Conservation (phyloP, 1,140 invertebrate genomes). For the Cyrtorhinus lividipennis region DNA sequence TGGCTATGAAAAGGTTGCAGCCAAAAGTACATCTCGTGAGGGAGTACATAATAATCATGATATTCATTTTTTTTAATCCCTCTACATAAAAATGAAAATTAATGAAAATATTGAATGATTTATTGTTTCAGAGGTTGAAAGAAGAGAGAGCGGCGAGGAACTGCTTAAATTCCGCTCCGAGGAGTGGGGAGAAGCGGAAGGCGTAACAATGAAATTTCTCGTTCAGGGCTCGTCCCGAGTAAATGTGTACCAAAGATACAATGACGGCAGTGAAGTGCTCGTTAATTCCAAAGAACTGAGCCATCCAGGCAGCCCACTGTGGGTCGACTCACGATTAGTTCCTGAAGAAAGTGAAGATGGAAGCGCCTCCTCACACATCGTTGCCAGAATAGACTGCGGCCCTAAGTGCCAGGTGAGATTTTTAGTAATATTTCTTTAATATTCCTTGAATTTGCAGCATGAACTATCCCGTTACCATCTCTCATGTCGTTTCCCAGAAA, state of each 20-base stretch:
- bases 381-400: not conserved
- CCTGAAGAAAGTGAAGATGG: not conserved
- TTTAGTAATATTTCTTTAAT: too few relatives aligned
- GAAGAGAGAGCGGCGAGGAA: slow-evolving; percentile 1
- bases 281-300: slow-evolving; percentile 3
- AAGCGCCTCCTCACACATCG: not conserved
- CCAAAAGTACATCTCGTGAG: too few relatives aligned
- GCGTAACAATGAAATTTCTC: not conserved
- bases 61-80: too few relatives aligned
- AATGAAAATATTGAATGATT: not conserved
- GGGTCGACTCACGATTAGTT: slow-evolving; percentile 1
- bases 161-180: not conserved
- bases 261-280: not conserved
- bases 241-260: not conserved
- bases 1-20: too few relatives aligned
- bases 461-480: too few relatives aligned
- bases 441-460: too few relatives aligned
- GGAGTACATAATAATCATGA: too few relatives aligned
- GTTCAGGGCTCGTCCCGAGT: not conserved
- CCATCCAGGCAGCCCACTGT: not conserved
- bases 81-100: not conserved
- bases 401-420: not conserved
- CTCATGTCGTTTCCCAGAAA: too few relatives aligned
- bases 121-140: slow-evolving; percentile 3
- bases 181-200: not conserved